Percentiles rank a stretch among this genome's conserved stretches.
Evolutionary conservation across 2,113 vertebrate species (phyloP).

Genomic region (Taxidea taxus): DNA sequence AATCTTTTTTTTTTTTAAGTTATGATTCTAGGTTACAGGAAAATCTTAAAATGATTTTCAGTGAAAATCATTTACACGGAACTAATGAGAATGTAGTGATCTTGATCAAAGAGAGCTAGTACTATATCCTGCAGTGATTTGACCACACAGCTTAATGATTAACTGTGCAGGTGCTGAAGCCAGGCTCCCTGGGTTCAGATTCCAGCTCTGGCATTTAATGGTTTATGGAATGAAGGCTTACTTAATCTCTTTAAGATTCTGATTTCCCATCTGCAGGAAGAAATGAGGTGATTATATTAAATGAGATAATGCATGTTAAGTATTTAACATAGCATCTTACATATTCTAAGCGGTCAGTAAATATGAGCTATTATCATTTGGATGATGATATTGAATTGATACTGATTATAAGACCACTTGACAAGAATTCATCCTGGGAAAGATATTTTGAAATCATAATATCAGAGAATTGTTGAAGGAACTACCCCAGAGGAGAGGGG

Average conservation of each 20-base stretch:
- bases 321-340: not conserved
- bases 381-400: not conserved
- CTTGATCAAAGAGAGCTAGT: conserved; percentile 1
- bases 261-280: conserved; percentile 33
- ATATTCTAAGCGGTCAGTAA: not conserved
- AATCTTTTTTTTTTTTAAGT: not conserved
- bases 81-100: conserved; percentile 29
- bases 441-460: not conserved
- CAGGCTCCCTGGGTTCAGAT: not conserved
- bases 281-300: conserved; percentile 27
- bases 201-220: not conserved
- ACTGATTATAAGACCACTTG: not conserved
- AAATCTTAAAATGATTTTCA: conserved; percentile 44
- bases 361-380: not conserved
- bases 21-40: conserved; percentile 12
- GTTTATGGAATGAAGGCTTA: not conserved
- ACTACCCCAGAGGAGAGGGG: not conserved
- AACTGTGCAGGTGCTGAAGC: not conserved
- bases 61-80: not conserved
- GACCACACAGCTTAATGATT: not conserved
- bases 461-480: not conserved
- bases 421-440: conserved; percentile 1
- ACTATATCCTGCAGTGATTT: not conserved
- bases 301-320: conserved; percentile 4
- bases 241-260: not conserved